Conservation (phyloP, 2,888 invertebrate species). For the Ectemnius continuus region DNA sequence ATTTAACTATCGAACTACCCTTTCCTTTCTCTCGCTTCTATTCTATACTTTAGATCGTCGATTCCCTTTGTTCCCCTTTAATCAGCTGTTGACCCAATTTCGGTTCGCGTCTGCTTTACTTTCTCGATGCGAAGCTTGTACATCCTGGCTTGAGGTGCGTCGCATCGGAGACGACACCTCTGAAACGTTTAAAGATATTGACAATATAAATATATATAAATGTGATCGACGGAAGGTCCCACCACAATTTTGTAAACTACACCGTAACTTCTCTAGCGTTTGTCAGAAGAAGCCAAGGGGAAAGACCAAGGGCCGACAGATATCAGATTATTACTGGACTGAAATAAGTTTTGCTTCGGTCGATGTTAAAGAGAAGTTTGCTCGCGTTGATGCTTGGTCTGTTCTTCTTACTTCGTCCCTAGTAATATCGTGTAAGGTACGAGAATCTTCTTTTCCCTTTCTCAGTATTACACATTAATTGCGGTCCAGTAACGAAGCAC, state of each 20-base stretch:
- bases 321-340: neutral
- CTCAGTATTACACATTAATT: slow-evolving; percentile 23
- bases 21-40: no score
- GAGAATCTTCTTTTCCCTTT: slow-evolving; percentile 7
- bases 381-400: slow-evolving; percentile 7
- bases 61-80: no score
- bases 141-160: slow-evolving; percentile 47
- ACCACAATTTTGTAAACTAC: slow-evolving; percentile 53
- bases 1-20: no score
- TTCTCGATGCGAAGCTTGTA: neutral
- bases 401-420: slow-evolving; percentile 34
- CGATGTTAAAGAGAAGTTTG: neutral
- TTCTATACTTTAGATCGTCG: no score
- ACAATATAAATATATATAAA: slow-evolving; percentile 48
- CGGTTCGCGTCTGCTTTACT: neutral
- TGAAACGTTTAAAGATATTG: slow-evolving; percentile 50
- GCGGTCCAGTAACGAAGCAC: slow-evolving; percentile 17
- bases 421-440: slow-evolving; percentile 36
- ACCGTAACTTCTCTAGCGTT: slow-evolving; percentile 49
- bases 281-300: slow-evolving; percentile 33
- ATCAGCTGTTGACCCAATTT: neutral
- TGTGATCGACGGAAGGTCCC: slow-evolving; percentile 51
- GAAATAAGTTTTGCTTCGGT: no score
- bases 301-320: slow-evolving; percentile 9
- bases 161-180: slow-evolving; percentile 34